phyloP scores from a whole-genome alignment of 2,888 invertebrate species.

The Caenorhabditis sp. region DNA sequence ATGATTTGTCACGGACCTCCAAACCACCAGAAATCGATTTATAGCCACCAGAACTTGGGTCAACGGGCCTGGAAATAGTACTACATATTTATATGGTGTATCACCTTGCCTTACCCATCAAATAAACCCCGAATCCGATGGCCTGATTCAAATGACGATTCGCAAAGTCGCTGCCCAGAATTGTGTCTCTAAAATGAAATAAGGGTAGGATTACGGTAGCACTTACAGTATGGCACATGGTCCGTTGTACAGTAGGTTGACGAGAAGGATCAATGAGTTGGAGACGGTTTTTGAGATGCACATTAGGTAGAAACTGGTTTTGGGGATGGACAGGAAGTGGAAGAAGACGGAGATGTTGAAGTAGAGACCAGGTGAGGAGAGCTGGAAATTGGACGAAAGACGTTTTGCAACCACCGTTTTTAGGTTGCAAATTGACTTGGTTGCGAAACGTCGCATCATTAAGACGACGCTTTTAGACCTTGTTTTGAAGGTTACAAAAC shows the following conservation, averaged over 20 bases:
- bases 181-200: neutral
- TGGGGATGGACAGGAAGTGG: neutral
- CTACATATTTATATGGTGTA: neutral
- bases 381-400: no score
- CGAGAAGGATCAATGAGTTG: slow-evolving; percentile 1
- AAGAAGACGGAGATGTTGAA: neutral
- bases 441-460: no score
- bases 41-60: neutral
- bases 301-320: neutral
- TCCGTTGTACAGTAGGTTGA: neutral
- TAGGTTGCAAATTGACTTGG: no score
- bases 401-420: no score
- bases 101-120: neutral
- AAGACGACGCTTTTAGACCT: no score
- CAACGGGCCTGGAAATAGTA: neutral
- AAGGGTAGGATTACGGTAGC: neutral
- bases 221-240: neutral
- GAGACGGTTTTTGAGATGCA: slow-evolving; percentile 8
- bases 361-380: neutral
- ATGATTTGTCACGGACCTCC: neutral
- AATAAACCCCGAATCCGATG: neutral
- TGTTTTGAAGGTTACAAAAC: no score
- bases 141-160: neutral
- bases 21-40: neutral
- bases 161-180: neutral